Evolutionary conservation across 2,113 vertebrate species (phyloP).

Genomic region (Labeo catla): DNA sequence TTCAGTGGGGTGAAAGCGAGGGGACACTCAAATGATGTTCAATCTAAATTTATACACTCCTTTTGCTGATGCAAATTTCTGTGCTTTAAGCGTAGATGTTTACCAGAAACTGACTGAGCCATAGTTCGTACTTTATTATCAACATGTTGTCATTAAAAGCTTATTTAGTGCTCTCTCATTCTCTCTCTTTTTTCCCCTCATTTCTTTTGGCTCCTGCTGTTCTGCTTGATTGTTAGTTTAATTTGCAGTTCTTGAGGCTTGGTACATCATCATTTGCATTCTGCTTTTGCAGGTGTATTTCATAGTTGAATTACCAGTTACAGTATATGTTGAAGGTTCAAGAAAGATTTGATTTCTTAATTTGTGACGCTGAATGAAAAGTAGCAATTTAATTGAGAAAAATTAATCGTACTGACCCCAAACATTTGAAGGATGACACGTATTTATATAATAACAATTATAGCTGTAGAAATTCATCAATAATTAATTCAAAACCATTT

Average conservation of each 20-base stretch:
- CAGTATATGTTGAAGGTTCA: no score
- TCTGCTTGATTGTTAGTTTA: conserved; percentile 18
- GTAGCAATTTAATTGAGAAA: no score
- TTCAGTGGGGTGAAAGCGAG: conserved; percentile 13
- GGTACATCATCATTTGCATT: conserved; percentile 63
- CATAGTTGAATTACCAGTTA: no score
- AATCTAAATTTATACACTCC: not conserved
- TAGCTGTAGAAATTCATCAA: no score
- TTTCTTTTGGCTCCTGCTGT: not conserved
- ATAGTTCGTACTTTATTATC: not conserved
- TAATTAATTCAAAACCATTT: not conserved
- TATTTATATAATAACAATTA: not conserved
- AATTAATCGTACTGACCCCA: not conserved
- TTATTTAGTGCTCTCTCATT: not conserved
- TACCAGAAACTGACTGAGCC: not conserved
- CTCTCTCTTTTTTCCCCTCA: not conserved
- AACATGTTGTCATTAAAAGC: not conserved
- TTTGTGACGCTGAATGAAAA: no score
- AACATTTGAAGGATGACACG: not conserved
- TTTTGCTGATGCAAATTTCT: not conserved
- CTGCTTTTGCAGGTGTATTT: conserved; percentile 25
- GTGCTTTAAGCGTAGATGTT: not conserved
- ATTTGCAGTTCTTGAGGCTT: conserved; percentile 49
- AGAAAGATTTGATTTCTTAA: no score
- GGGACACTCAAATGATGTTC: conserved; percentile 4